Evolutionary conservation across 2,888 invertebrate species (phyloP).

Genomic region (Philereme transversata): DNA sequence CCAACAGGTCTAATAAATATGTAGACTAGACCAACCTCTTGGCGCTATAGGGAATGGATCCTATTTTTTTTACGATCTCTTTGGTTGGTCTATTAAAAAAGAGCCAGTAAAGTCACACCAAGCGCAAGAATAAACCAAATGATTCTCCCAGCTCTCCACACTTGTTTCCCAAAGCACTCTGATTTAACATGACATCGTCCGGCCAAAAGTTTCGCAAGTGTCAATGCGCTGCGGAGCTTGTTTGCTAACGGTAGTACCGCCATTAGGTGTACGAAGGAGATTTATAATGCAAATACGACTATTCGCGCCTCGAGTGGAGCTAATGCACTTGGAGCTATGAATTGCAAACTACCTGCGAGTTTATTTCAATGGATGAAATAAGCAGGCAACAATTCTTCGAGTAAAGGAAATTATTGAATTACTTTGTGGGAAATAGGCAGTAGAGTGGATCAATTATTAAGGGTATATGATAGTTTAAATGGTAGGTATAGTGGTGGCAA

Average conservation of each 20-base stretch:
- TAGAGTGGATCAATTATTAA: slow-evolving; percentile 14
- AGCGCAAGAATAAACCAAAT: no score
- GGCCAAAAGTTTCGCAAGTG: slow-evolving; percentile 22
- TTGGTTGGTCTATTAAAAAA: no score
- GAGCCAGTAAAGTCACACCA: no score
- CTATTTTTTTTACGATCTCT: no score
- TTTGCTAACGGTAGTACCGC: slow-evolving; percentile 66
- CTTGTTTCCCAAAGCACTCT: not conserved
- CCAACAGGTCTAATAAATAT: no score
- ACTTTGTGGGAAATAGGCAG: slow-evolving; percentile 17
- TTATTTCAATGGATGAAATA: slow-evolving; percentile 63
- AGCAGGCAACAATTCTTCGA: slow-evolving; percentile 39
- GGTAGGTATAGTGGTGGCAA: no score
- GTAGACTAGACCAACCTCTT: no score
- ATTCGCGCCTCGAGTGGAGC: slow-evolving; percentile 63
- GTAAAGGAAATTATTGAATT: slow-evolving; percentile 18
- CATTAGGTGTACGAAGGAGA: slow-evolving; percentile 77
- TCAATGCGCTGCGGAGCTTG: slow-evolving; percentile 43
- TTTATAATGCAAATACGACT: slow-evolving; percentile 84
- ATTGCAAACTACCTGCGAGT: slow-evolving; percentile 71
- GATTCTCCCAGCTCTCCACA: no score
- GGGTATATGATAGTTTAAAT: not conserved
- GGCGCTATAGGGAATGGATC: no score
- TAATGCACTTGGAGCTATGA: slow-evolving; percentile 79
- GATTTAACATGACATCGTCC: slow-evolving; percentile 9